These are phyloP conservation scores for Catalaphyllia jardinei DNA, from an alignment of 64 coral and sea anemone species.

Conservation along the genomic window DNA sequence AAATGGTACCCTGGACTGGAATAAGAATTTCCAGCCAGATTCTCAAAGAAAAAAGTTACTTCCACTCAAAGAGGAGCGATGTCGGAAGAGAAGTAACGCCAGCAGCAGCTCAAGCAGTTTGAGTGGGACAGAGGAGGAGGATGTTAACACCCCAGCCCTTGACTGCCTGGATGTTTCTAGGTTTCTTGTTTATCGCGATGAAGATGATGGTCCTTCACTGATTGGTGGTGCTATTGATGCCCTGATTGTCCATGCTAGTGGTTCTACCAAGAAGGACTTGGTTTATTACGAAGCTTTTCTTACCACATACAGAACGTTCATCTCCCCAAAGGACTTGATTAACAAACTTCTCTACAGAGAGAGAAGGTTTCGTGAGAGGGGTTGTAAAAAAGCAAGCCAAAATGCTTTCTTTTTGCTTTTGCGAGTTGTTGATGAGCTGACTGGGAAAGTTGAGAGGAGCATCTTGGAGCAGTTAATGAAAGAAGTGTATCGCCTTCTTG, in stretches of 20 bases:
- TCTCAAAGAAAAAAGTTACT: constrained; percentile 63
- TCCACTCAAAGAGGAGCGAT: constrained; percentile 64
- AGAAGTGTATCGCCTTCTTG: constrained; percentile 89
- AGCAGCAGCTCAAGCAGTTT: constrained; percentile 73
- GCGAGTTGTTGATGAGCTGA: constrained; percentile 92
- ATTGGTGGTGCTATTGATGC: constrained; percentile 96
- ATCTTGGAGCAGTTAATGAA: constrained; percentile 96
- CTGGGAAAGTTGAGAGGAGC: constrained; percentile 84
- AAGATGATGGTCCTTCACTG: constrained; percentile 73
- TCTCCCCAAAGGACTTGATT: constrained; percentile 82
- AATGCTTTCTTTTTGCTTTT: constrained; percentile 94
- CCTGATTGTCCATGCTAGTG: constrained; percentile 89
- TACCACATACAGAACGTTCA: constrained; percentile 93
- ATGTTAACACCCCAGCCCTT: constrained; percentile 82
- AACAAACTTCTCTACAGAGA: constrained; percentile 91
- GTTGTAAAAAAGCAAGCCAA: constrained; percentile 96
- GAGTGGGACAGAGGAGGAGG: constrained; percentile 84
- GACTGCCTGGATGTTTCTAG: constrained; percentile 92
- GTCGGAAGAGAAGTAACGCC: constrained; percentile 59
- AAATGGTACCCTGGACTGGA: constrained; percentile 58
- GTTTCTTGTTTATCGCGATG: constrained; percentile 90
- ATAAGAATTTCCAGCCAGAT: constrained; percentile 67
- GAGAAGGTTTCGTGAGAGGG: constrained; percentile 90
- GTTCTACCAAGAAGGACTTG: constrained; percentile 86
- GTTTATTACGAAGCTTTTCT: constrained; percentile 96